Base-by-base conservation (phyloP, 1,140 invertebrate species). In the Drosophila neocordata region DNA sequence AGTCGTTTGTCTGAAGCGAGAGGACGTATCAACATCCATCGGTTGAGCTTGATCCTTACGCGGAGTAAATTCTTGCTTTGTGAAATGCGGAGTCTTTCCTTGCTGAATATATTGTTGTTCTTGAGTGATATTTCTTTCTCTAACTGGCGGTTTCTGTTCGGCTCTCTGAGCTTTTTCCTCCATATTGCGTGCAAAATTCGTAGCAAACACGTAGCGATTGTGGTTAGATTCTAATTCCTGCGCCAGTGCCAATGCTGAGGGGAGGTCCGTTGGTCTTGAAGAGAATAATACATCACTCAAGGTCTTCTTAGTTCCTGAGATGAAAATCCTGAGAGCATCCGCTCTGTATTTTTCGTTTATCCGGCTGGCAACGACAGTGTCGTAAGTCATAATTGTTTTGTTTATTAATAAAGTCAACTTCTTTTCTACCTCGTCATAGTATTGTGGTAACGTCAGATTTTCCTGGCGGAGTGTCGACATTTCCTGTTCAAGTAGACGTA, bases 191-290 rank as follows among this genome's bases (percentile, higher is more conserved):
- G 60, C 65, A 60, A 38, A 75, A 35, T 51, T 71, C 9, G 12
- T 68, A 27, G 68, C 76, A 44, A 78, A 78, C 9, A 31, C 5
- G 11, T 65, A 71, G 15, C 67, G 20, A 31, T 75, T 55, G 34
- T 79, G 66, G 13, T 76, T 76, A 15, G 59, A 55, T 15, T 79
- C 63, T 8, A 73, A 35, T 31, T 77, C 73, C 56, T 80, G 69
- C 6, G 73, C 69, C 8, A 66, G n/a, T n/a, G 67, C 69, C 18
- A 77, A 51, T 6, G 69, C 73, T 7, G 67, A 58, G 12, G 78
- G 73, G 13, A 79, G 18, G 34, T 76, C 69, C 1, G 41, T 60
- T 12, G 66, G 63, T 51, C 63, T 31, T 31, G 66, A 37, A 13
- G 59, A 66, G 37, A 75, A 76, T 18, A 73, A 27, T 7, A 65